Conservation (phyloP, 2,113 vertebrate genomes). For the Pelobates fuscus region DNA sequence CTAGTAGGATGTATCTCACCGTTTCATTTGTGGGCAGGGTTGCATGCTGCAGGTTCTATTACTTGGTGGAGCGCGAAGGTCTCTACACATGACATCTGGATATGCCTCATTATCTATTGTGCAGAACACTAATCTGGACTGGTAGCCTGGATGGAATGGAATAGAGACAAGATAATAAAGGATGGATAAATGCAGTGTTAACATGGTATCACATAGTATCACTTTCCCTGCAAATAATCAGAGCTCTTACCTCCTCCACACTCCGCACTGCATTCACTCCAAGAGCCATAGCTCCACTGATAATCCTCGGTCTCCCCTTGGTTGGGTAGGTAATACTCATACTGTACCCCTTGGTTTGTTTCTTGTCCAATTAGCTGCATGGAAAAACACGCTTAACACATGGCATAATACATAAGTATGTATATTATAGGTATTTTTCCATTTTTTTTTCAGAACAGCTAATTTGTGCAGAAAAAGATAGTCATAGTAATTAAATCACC, state of each 20-base stretch:
- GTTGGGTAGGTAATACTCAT: constrained; percentile 82
- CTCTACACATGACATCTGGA: constrained; percentile 82
- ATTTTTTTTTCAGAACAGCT: too few species aligned
- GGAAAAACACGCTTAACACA: too few species aligned
- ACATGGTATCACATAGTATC: too few species aligned
- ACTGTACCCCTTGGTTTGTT: constrained; percentile 81
- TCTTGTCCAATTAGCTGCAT: constrained; percentile 91
- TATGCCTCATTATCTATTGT: constrained; percentile 85
- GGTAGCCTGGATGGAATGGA: constrained; percentile 83
- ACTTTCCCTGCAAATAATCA: too few species aligned
- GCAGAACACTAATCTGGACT: constrained; percentile 87
- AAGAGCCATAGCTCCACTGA: constrained; percentile 90
- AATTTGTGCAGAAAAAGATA: too few species aligned
- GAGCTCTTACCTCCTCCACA: constrained; percentile 85
- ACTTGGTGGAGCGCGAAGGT: constrained; percentile 70
- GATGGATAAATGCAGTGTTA: background rate
- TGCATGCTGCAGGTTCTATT: constrained; percentile 84
- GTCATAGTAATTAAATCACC: too few species aligned
- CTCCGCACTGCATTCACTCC: constrained; percentile 83
- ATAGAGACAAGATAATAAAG: background rate
- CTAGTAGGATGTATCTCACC: constrained; percentile 64
- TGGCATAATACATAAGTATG: too few species aligned
- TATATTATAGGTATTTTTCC: too few species aligned
- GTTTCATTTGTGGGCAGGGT: constrained; percentile 79
- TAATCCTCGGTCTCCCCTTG: constrained; percentile 65